phyloP scores from a whole-genome alignment of 1,140 invertebrate species.

The Acromyrmex charruanus region DNA sequence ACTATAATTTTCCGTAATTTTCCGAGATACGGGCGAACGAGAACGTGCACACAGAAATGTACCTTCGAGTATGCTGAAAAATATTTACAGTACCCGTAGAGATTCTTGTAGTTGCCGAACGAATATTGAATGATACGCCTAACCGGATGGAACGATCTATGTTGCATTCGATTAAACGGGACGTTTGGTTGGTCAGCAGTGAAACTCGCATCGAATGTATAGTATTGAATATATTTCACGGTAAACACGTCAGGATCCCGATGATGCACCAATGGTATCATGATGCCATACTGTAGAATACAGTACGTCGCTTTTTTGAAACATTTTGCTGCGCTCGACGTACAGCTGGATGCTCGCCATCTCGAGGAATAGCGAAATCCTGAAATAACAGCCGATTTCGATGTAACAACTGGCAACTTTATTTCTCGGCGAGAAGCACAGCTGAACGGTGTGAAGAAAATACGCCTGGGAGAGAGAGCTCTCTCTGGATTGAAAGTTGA shows the following conservation, averaged over 20 bases:
- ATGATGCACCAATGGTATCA: neutral
- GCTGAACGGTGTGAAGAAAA: slow-evolving; percentile 43
- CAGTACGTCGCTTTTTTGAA: slow-evolving; percentile 35
- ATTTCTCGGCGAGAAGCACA: neutral
- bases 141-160: neutral
- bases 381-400: slow-evolving; percentile 69
- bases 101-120: neutral
- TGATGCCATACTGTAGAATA: neutral
- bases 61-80: neutral
- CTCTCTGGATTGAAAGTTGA: slow-evolving; percentile 45
- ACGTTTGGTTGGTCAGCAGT: neutral
- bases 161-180: slow-evolving; percentile 20
- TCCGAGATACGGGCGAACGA: slow-evolving; percentile 12
- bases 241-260: slow-evolving; percentile 18
- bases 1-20: slow-evolving; percentile 23
- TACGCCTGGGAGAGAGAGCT: slow-evolving; percentile 1
- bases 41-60: neutral
- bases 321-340: slow-evolving; percentile 23
- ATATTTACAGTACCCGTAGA: neutral
- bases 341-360: slow-evolving; percentile 12
- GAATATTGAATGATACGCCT: slow-evolving; percentile 20
- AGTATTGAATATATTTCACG: slow-evolving; percentile 36
- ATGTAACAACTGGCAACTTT: slow-evolving; percentile 40
- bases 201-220: neutral
- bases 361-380: slow-evolving; percentile 48